Evolutionary conservation across 2,113 vertebrate species (phyloP).

Genomic region (Rhegmatorhina hoffmannsi): DNA sequence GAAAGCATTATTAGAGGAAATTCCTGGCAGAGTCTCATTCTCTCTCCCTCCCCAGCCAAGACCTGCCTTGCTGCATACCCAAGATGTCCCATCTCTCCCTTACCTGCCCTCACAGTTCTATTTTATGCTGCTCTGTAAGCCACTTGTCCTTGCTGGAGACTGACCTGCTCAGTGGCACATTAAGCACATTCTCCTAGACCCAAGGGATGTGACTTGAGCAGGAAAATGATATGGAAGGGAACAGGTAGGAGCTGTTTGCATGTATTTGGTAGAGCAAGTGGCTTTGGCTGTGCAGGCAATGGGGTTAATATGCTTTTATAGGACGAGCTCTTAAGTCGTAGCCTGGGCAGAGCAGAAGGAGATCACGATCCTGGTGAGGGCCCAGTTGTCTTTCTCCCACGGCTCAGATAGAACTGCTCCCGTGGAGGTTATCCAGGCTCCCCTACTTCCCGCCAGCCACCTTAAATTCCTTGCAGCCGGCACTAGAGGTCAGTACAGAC

Average conservation of each 20-base stretch:
- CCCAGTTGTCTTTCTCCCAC: not conserved
- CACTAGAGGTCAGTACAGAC: conserved; percentile 66
- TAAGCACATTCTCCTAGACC: not conserved
- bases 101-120: not conserved
- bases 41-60: not conserved
- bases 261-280: not conserved
- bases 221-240: not conserved
- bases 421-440: not conserved
- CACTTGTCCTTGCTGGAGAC: not conserved
- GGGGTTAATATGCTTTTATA: fast-evolving
- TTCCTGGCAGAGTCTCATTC: not conserved
- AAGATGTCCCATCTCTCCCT: not conserved
- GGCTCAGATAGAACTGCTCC: not conserved
- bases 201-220: not conserved
- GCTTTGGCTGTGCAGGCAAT: not conserved
- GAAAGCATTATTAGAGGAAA: not conserved
- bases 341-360: not conserved
- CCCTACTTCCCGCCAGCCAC: not conserved
- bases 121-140: not conserved
- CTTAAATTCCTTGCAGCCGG: conserved; percentile 15
- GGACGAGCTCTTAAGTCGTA: not conserved
- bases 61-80: not conserved
- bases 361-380: not conserved
- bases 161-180: not conserved
- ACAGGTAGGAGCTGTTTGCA: not conserved